Evolutionary conservation across 2,797 vertebrate species (phyloP), one percentile per base, ranked within the genome.

Genomic region (Zenarchopterus dispar): DNA sequence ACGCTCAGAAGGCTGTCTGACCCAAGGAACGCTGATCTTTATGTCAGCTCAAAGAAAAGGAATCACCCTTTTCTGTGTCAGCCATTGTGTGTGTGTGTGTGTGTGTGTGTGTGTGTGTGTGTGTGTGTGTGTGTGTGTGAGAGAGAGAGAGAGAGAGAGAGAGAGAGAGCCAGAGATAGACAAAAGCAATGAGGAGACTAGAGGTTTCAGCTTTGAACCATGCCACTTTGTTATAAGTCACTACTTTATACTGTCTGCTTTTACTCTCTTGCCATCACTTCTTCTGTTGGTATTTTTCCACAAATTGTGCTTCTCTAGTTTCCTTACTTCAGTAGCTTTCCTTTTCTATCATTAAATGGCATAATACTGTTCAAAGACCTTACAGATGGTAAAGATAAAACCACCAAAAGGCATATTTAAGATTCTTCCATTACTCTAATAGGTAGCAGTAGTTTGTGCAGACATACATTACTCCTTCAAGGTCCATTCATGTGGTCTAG

Each of bases 21-120:
- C 84, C 80, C 66, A 67, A 45, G 59, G 59, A 86, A 81, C 80
- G 69, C 84, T 90, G 88, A 90, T 90, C 84, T 92, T 90, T 86
- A 82, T 85, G 87, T 88, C 87, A 86, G 66, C 75, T 86, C 67
- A 58, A 50, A 87, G 80, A 75, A 81, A 85, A 77, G 62, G 62
- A 88, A 77, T 89, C 79, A 72, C 72, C 80, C 79, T 88, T 82
- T 87, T 77, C 52, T 78, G 77, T 84, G 79, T 73, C 81, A 85
- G 57, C 69, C 46, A 19, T 23, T 75, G 21, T 48, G 49, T 43
- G 47, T 47, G 56, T 70, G 64, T 53, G 50, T 45, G 44, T 23
- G 33, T 36, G 9, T 13, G 33, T 36, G 33, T 33, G 31, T 33
- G 31, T 36, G 33, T 36, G 33, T 36, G 33, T 36, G 33, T 2